Conservation (phyloP, 2,888 invertebrate species). For the Heliconius ethilla region DNA sequence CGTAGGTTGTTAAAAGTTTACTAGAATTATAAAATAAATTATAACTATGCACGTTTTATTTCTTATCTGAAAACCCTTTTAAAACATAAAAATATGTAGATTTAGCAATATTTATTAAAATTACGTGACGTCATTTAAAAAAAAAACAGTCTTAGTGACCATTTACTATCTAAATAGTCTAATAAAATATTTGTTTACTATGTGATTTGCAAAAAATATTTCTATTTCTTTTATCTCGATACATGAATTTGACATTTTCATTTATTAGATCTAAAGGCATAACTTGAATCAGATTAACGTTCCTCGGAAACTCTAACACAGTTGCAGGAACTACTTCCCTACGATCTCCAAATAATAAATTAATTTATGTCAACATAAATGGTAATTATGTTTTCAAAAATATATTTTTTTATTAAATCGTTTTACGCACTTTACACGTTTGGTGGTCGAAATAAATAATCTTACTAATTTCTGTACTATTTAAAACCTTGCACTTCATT, state of each 20-base stretch:
- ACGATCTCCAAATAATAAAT: conserved; percentile 3
- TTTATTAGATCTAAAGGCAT: neutral
- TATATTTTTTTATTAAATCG: conserved; percentile 2
- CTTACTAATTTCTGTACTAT: neutral
- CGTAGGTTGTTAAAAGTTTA: conserved; percentile 2
- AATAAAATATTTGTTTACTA: no score
- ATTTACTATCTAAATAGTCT: neutral
- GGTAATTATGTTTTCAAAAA: conserved; percentile 37
- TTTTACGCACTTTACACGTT: conserved; percentile 18
- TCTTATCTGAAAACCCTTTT: neutral
- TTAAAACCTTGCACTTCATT: conserved; percentile 20
- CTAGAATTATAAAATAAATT: conserved; percentile 14
- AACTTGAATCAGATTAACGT: conserved; percentile 8
- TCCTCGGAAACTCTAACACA: neutral
- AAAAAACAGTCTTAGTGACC: neutral
- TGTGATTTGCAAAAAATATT: neutral
- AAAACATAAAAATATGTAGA: neutral
- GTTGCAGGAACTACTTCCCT: conserved; percentile 12
- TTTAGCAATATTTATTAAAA: neutral
- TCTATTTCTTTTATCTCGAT: neutral
- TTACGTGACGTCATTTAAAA: neutral
- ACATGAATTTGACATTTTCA: conserved; percentile 3
- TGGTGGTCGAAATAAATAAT: neutral
- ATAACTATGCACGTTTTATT: conserved; percentile 8
- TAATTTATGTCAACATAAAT: conserved; percentile 5